A percentile compares a stretch with the other conserved stretches of the same genome.
These are phyloP conservation scores for Zaprionus nigranus DNA, from an alignment of 1,140 invertebrate genomes.

Conservation along the genomic window DNA sequence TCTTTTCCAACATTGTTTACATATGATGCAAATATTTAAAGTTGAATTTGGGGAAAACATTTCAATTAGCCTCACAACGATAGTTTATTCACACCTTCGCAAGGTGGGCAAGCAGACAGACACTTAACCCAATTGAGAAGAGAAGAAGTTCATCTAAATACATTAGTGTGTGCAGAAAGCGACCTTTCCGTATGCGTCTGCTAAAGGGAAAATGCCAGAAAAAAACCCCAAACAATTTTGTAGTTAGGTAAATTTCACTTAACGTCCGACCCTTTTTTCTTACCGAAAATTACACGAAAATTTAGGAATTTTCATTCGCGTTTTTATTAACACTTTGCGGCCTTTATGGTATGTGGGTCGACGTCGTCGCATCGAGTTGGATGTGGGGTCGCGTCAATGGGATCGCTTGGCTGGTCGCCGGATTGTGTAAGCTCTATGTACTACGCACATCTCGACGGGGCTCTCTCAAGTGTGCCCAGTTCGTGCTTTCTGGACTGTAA, in stretches of 20 bases:
- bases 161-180: conserved; percentile 79
- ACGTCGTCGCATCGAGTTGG: conserved; percentile 32
- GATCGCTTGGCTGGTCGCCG: conserved; percentile 67
- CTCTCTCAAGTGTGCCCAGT: conserved; percentile 42
- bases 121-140: not conserved
- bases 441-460: not conserved
- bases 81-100: conserved; percentile 16
- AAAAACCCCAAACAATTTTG: not conserved
- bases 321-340: conserved; percentile 57
- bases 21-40: conserved; percentile 44
- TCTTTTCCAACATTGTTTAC: conserved; percentile 16
- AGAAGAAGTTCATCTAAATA: conserved; percentile 22
- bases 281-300: conserved; percentile 60
- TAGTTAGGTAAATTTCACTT: conserved; percentile 68
- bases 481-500: conserved; percentile 80
- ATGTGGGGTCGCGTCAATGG: conserved; percentile 35
- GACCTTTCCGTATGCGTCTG: conserved; percentile 48
- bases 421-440: conserved; percentile 62
- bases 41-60: conserved; percentile 13
- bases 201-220: not conserved
- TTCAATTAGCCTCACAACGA: conserved; percentile 24
- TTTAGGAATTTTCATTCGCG: conserved; percentile 71
- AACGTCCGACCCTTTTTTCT: conserved; percentile 44
- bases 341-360: conserved; percentile 67
- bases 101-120: conserved; percentile 2